These are phyloP conservation scores for Carollia perspicillata DNA, from an alignment of 2,113 vertebrate genomes.

Conservation along the genomic window DNA sequence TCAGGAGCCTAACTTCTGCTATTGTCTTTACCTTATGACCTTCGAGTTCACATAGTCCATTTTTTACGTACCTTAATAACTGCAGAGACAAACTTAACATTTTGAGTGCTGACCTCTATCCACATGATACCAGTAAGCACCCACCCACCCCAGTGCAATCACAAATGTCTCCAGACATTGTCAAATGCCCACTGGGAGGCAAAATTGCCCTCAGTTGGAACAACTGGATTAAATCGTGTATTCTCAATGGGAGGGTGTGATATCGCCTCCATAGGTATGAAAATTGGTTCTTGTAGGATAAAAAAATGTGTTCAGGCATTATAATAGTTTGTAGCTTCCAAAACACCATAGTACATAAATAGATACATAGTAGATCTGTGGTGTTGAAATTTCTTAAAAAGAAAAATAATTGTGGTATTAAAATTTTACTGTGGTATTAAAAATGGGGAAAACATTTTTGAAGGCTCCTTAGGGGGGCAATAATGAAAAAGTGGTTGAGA, in stretches of 20 bases:
- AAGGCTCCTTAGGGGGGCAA: background rate
- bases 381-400: background rate
- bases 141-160: background rate
- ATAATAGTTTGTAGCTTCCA: background rate
- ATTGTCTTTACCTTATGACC: background rate
- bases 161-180: constrained; percentile 21
- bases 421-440: background rate
- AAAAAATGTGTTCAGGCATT: background rate
- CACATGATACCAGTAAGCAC: background rate
- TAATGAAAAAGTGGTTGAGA: background rate
- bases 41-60: background rate
- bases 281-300: background rate
- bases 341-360: background rate
- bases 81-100: background rate
- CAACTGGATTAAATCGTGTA: background rate
- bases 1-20: background rate
- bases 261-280: background rate
- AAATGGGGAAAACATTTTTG: background rate
- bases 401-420: background rate
- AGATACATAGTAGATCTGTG: background rate
- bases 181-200: background rate
- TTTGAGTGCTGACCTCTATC: background rate
- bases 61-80: constrained; percentile 13
- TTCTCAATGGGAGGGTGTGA: background rate
- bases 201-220: background rate